Base-by-base conservation (phyloP, 1,140 invertebrate species). In the Eupristina koningsbergeri region DNA sequence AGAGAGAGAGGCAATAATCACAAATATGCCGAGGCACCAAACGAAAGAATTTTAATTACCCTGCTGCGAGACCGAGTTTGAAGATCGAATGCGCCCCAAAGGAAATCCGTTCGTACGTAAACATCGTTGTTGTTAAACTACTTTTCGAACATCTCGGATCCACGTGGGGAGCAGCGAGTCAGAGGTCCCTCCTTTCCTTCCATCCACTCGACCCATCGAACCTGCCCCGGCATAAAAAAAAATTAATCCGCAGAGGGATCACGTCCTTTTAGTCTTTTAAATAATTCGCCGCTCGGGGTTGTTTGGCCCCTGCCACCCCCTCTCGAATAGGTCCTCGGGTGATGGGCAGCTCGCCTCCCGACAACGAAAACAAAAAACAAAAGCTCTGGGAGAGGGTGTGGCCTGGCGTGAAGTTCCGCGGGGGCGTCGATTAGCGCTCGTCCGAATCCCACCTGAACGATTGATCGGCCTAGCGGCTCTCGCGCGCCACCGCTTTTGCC, bases 351-450 rank as follows among this genome's bases (percentile, higher is more conserved):
- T 8, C 9, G 15, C 8, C 17, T 17, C 9, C 2, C 47, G 47
- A 50, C 15, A 50, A 15, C 15, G 22, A 58, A 58, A 58, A 58
- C 53, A 58, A 58, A 41, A 31, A 17, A 6, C 22, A 9, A n/a
- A n/a, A n/a, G n/a, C n/a, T n/a, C n/a, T n/a, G n/a, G n/a, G 15
- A 26, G 8, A 78, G 76, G 76, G 76, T 78, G 76, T 78, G 76
- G 76, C 36, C 76, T 64, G 6, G 13, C 36, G 67, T n/a, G n/a
- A n/a, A 9, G 67, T 41, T 6, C 39, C 45, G 36, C n/a, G 8
- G 45, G n/a, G 45, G 73, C 41, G 73, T 47, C 31, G 47, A 75
- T 75, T 50, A 31, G 47, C 45, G 29, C 9, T 3, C 73, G 45
- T 53, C 5, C 29, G 45, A 53, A 13, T 75, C 45, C 0, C 9